phyloP scores from a whole-genome alignment of 2,797 vertebrate genomes.

The Siniperca scherzeri region DNA sequence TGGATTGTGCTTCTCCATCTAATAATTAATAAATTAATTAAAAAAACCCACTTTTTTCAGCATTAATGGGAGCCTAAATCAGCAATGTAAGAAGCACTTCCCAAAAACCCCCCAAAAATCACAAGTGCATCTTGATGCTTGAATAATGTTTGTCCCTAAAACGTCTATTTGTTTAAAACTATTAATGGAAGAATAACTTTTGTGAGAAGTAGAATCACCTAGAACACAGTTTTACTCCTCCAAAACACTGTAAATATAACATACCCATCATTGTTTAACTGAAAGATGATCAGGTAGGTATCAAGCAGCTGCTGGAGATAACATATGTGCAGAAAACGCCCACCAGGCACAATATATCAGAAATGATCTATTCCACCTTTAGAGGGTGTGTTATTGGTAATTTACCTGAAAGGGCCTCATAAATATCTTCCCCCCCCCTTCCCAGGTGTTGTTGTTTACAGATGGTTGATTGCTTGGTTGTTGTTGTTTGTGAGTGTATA shows the following conservation, averaged over 20 bases:
- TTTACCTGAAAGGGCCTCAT: neutral
- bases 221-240: neutral
- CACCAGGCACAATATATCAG: neutral
- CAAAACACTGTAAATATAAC: neutral
- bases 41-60: too few species aligned
- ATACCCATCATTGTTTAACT: neutral
- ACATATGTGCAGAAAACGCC: too few species aligned
- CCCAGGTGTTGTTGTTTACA: neutral
- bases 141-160: too few species aligned
- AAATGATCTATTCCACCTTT: neutral
- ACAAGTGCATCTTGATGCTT: too few species aligned
- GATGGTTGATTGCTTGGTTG: neutral
- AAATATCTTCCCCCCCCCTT: neutral
- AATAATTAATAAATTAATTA: too few species aligned
- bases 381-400: neutral
- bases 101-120: too few species aligned
- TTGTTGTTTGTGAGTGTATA: neutral
- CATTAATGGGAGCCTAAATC: too few species aligned
- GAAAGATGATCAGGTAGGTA: neutral
- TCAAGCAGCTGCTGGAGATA: neutral
- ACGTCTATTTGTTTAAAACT: neutral
- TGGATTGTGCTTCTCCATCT: too few species aligned
- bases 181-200: neutral
- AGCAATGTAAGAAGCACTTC: too few species aligned
- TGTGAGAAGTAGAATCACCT: too few species aligned